Evolutionary conservation across 2,888 invertebrate genomes (phyloP), one percentile per base, ranked within the genome.

Genomic region (Lagria hirta): DNA sequence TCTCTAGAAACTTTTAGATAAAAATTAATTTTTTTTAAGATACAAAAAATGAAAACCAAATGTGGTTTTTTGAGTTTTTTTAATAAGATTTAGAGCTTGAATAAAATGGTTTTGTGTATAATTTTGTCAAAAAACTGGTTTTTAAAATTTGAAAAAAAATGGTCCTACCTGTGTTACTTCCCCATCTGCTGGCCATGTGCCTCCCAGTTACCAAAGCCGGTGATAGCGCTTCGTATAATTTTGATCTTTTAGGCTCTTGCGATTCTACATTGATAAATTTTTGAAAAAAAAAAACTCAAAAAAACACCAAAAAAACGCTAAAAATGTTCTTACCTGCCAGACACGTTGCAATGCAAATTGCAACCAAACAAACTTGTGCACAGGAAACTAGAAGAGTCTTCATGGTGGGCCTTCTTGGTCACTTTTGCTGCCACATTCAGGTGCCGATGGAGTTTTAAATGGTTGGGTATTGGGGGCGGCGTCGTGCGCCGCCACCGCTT

Each of bases 201-300:
- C 47, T 35, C n/a, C 47, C 47, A 4, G 32, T 16, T 2, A 41
- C 36, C 6, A 47, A 22, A 8, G 36, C 42, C 1, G 47, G 47
- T 2, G 47, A 42, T 18, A 47, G 33, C 2, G 36, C 47, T 12
- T 42, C 42, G 3, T 32, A n/a, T 5, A 47, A 11, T 22, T 37
- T 47, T 7, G 42, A 36, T 5, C 47, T 30, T 23, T 47, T 47
- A 2, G 47, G 47, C 7, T 47, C 41, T 26, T 41, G 35, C 4
- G 34, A 24, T 17, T 35, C 46, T 46, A 15, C n/a, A n/a, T n/a
- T n/a, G n/a, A 14, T 35, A 33, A 22, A 3, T 27, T 27, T 22
- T 22, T 11, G 3, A 22, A 22, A 22, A 22, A 5, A 18, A 18
- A 18, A 12, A 26, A 12, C 3, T 12, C 11, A 7, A n/a, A 4